These are phyloP conservation scores for Drosophila meridionalis DNA, from an alignment of 2,888 invertebrate genomes.

Conservation along the genomic window DNA sequence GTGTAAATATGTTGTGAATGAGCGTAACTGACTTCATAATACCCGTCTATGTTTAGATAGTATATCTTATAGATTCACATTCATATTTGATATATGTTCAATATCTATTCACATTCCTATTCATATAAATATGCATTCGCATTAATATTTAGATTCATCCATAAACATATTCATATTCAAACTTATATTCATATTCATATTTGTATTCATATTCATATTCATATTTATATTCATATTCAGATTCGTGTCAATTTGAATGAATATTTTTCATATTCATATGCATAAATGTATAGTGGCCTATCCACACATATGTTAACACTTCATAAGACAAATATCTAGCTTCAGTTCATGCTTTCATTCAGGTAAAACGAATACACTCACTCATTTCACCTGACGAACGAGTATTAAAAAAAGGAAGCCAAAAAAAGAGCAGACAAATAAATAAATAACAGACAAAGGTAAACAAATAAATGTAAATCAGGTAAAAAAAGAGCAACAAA, in stretches of 20 bases:
- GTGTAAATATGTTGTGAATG: neutral
- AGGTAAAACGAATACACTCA: neutral
- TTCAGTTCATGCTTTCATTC: neutral
- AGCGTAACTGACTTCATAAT: neutral
- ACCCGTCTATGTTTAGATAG: neutral
- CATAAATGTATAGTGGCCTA: neutral
- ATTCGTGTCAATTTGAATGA: neutral
- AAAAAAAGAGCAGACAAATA: neutral
- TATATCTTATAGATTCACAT: neutral
- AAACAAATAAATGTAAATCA: conserved; percentile 69
- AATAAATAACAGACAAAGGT: conserved; percentile 54
- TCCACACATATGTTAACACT: neutral
- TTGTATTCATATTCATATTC: neutral
- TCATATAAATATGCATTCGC: neutral
- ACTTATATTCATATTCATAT: neutral
- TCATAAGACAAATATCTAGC: neutral
- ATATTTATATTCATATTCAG: neutral
- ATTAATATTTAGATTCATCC: neutral
- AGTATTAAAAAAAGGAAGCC: conserved; percentile 2
- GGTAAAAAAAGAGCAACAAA: conserved; percentile 24
- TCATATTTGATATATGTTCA: neutral
- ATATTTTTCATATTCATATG: neutral
- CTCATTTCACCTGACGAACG: neutral
- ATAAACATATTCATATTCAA: neutral
- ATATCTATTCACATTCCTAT: neutral